Evolutionary conservation across 2,113 vertebrate genomes (phyloP).

Genomic region (Xenopus tropicalis): DNA sequence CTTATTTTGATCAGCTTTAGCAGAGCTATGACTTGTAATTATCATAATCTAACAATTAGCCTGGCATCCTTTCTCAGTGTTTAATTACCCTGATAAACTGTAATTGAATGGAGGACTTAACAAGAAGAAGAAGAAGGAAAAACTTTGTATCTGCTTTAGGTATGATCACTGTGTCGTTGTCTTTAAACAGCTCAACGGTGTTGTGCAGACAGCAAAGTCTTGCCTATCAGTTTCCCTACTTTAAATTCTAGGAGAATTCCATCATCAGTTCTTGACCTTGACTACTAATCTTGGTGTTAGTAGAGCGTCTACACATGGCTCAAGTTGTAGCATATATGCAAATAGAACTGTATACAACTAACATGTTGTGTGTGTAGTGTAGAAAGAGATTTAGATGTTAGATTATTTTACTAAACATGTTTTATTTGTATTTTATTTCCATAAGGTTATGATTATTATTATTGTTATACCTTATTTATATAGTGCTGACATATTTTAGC

Average conservation of each 20-base stretch:
- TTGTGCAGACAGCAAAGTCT: conserved; percentile 45
- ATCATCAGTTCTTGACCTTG: conserved; percentile 45
- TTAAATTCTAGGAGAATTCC: conserved; percentile 47
- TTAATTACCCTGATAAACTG: conserved; percentile 83
- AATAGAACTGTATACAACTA: conserved; percentile 39
- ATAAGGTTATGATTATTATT: too few species aligned
- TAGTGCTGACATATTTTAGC: too few species aligned
- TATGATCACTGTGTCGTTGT: conserved; percentile 40
- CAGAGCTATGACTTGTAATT: conserved; percentile 85
- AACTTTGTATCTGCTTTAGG: conserved; percentile 20
- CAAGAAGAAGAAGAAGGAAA: conserved; percentile 67
- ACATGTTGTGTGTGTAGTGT: neutral
- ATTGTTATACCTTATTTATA: too few species aligned
- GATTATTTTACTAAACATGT: conserved; percentile 8
- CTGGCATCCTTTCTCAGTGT: conserved; percentile 79
- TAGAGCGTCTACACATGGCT: conserved; percentile 18
- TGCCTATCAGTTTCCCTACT: conserved; percentile 49
- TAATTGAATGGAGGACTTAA: conserved; percentile 72
- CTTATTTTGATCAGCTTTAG: conserved; percentile 80
- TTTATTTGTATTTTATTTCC: too few species aligned
- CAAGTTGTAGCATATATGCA: conserved; percentile 33
- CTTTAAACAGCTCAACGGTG: conserved; percentile 50
- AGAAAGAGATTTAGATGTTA: neutral
- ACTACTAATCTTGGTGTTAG: conserved; percentile 37
- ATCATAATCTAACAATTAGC: conserved; percentile 95